A percentile compares a stretch with the other conserved stretches of the same genome.
phyloP scores from a whole-genome alignment of 2,113 vertebrate genomes.

The Gallinago jamesoni region DNA sequence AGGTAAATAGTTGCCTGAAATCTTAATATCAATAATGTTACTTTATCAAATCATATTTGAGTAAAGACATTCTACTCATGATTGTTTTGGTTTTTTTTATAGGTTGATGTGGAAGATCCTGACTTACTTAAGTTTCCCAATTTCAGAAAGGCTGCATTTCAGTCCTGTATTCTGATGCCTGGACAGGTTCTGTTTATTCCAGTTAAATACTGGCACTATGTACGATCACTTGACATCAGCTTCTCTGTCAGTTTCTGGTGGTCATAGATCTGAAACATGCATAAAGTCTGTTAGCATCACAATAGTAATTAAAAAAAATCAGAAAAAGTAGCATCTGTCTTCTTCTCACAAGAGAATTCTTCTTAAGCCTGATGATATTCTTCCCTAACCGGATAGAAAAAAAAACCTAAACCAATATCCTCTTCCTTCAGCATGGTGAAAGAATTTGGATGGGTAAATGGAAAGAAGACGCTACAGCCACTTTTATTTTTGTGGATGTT shows the following conservation, averaged over 20 bases:
- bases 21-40: background rate
- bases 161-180: constrained; percentile 86
- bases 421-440: background rate
- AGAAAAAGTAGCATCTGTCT: background rate
- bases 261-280: constrained; percentile 76
- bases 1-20: constrained; percentile 75
- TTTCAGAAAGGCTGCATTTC: constrained; percentile 81
- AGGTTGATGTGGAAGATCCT: constrained; percentile 93
- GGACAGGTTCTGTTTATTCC: constrained; percentile 96
- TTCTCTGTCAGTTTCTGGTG: constrained; percentile 99
- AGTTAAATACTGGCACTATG: constrained; percentile 88
- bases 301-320: background rate
- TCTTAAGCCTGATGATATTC: background rate
- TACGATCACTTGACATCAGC: constrained; percentile 89
- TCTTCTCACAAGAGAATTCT: background rate
- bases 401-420: background rate
- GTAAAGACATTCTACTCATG: background rate
- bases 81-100: background rate
- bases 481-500: background rate
- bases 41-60: background rate
- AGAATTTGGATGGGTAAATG: background rate
- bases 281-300: background rate
- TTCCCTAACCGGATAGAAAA: background rate
- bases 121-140: constrained; percentile 83
- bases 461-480: background rate